A percentile compares a stretch with the other conserved stretches of the same genome.
Evolutionary conservation across 2,113 vertebrate genomes (phyloP).

Genomic region (Addax nasomaculatus): DNA sequence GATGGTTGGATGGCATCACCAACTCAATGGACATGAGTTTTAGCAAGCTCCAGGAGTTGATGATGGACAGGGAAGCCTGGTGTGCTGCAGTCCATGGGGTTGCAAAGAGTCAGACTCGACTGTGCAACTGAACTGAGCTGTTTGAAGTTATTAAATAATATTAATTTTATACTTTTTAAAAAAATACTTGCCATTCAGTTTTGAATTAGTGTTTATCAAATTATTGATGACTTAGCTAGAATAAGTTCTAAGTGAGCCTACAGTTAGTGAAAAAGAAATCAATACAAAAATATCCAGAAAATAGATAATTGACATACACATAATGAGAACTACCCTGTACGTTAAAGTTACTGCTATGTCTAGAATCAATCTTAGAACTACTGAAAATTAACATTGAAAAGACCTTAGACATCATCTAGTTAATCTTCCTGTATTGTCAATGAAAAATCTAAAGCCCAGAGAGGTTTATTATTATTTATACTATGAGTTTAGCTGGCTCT

Average conservation of each 20-base stretch:
- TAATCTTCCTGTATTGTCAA: neutral
- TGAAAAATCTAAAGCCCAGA: neutral
- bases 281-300: neutral
- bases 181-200: neutral
- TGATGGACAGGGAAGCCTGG: neutral
- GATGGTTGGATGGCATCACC: neutral
- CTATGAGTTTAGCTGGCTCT: neutral
- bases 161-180: neutral
- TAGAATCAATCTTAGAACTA: neutral
- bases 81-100: neutral
- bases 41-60: neutral
- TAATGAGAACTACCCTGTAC: neutral
- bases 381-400: neutral
- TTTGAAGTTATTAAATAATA: neutral
- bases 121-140: neutral
- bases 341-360: neutral
- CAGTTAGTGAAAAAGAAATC: neutral
- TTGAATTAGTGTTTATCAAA: neutral
- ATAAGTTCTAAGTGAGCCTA: neutral
- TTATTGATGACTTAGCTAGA: neutral
- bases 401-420: neutral
- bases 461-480: neutral
- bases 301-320: neutral
- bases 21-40: neutral
- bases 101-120: fast-evolving